A percentile compares a stretch with the other conserved stretches of the same genome.
These are phyloP conservation scores for Allophyes oxyacanthae DNA, from an alignment of 2,888 invertebrate species.

Conservation along the genomic window DNA sequence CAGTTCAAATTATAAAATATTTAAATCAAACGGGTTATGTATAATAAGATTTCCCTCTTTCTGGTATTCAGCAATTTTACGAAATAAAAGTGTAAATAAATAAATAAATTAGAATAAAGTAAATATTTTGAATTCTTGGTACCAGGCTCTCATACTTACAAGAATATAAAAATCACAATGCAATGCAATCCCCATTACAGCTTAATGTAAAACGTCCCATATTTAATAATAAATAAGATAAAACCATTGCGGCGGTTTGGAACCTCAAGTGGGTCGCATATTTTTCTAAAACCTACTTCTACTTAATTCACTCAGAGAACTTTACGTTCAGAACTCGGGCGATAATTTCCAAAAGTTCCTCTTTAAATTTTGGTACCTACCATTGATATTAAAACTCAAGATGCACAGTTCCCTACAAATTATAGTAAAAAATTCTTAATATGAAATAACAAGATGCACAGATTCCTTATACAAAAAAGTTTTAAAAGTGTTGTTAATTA, in stretches of 20 bases:
- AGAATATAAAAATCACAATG: conserved; percentile 11
- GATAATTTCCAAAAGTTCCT: conserved; percentile 71
- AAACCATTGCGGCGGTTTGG: conserved; percentile 38
- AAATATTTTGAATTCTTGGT: too few relatives aligned
- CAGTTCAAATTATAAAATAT: too few relatives aligned
- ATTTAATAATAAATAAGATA: conserved; percentile 43
- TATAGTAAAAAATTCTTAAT: too few relatives aligned
- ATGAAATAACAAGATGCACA: too few relatives aligned
- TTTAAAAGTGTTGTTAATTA: too few relatives aligned
- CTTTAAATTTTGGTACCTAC: conserved; percentile 54
- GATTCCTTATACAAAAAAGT: too few relatives aligned
- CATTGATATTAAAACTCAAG: too few relatives aligned
- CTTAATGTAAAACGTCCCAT: conserved; percentile 21
- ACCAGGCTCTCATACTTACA: conserved; percentile 8
- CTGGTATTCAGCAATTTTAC: background rate
- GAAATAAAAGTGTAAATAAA: too few relatives aligned
- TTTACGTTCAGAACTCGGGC: conserved; percentile 65
- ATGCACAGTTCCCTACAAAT: too few relatives aligned
- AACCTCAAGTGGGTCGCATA: conserved; percentile 53
- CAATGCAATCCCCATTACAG: conserved; percentile 9
- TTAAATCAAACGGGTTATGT: too few relatives aligned
- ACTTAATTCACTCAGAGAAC: conserved; percentile 68
- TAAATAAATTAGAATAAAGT: too few relatives aligned
- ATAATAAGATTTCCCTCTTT: too few relatives aligned
- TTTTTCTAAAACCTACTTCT: conserved; percentile 63